Evolutionary conservation across 2,113 vertebrate species (phyloP), one percentile per base, ranked within the genome.

Genomic region (Hippocampus abdominalis): DNA sequence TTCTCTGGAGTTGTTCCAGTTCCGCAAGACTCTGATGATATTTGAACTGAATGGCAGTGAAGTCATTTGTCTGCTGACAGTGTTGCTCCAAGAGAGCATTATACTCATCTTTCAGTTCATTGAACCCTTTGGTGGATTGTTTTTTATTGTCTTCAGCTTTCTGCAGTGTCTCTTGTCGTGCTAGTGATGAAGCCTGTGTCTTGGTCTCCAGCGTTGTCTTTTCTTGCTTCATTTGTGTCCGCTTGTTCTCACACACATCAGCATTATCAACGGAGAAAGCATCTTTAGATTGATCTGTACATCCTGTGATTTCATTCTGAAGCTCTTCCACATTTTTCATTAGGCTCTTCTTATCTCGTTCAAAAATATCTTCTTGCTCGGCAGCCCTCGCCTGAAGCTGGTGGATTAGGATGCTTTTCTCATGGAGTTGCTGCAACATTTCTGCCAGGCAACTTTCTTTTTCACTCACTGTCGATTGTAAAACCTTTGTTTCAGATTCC

Each of bases 191-290:
- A 32, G 89, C 91, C 73, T 93, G 89, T n/a, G 88, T 85, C 74
- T 95, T 94, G 56, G 87, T 93, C 77, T 94, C 86, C 0, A 95
- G 73, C 18, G 73, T 71, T 12, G 87, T 83, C 39, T 94, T 94
- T 69, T 95, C 93, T 20, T 78, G 78, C 64, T 87, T 89, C 18
- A 93, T 61, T 12, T 87, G 84, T 4, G 68, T 60, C 0, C 89
- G 69, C 53, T 87, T 74, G 2, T 75, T 82, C 71, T 81, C 29
- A 21, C 87, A 67, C 25, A 81, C 79, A 2, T 68, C 70, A 46
- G 63, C 72, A 29, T 70, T 29, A 23, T 60, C 27, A 21, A 49
- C 1, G 20, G 74, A 72, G 5, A 61, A 51, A 1, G 68, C 77
- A 5, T 84, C 74, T 23, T 81, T 70, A 0, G 73, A 5, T 51